phyloP scores from a whole-genome alignment of 2,888 invertebrate species.

The Lasioglossum zephyrum region DNA sequence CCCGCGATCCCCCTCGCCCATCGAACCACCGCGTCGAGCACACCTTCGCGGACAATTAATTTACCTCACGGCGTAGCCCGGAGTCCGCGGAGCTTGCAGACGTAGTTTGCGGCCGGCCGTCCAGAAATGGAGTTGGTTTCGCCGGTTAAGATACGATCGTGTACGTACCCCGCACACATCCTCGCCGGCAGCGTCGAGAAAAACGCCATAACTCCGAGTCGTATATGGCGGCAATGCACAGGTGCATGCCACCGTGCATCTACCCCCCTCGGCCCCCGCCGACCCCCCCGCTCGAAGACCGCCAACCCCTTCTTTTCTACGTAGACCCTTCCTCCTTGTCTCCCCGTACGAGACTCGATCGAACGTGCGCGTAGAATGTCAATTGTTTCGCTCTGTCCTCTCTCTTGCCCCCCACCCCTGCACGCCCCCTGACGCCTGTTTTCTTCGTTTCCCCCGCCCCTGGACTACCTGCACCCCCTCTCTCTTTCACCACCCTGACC shows the following conservation, averaged over 20 bases:
- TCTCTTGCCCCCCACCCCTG: constrained; percentile 11
- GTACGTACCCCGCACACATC: constrained; percentile 60
- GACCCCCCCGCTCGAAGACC: constrained; percentile 39
- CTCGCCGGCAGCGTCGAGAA: constrained; percentile 72
- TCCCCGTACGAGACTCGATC: constrained; percentile 60
- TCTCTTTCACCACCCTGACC: background rate
- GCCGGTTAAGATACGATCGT: constrained; percentile 82
- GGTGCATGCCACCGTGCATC: constrained; percentile 79
- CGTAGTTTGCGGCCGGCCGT: constrained; percentile 68
- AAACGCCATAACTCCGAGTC: constrained; percentile 83
- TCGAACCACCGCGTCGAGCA: constrained; percentile 58
- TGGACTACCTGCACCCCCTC: background rate
- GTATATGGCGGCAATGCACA: constrained; percentile 83
- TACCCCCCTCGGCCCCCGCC: constrained; percentile 55
- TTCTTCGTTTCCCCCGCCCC: constrained; percentile 14
- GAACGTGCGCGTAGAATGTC: constrained; percentile 79
- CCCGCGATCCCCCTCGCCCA: constrained; percentile 23
- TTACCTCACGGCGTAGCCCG: constrained; percentile 65
- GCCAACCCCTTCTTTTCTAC: constrained; percentile 61
- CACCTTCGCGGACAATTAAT: constrained; percentile 75
- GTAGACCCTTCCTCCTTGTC: constrained; percentile 52
- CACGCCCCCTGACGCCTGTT: constrained; percentile 22
- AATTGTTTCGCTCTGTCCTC: constrained; percentile 76
- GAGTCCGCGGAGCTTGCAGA: constrained; percentile 46
- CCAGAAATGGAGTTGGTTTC: constrained; percentile 83